Percentiles rank a stretch among this genome's conserved stretches.
These are phyloP conservation scores for Nycticryphes semicollaris DNA, from an alignment of 2,113 vertebrate species.

Conservation along the genomic window DNA sequence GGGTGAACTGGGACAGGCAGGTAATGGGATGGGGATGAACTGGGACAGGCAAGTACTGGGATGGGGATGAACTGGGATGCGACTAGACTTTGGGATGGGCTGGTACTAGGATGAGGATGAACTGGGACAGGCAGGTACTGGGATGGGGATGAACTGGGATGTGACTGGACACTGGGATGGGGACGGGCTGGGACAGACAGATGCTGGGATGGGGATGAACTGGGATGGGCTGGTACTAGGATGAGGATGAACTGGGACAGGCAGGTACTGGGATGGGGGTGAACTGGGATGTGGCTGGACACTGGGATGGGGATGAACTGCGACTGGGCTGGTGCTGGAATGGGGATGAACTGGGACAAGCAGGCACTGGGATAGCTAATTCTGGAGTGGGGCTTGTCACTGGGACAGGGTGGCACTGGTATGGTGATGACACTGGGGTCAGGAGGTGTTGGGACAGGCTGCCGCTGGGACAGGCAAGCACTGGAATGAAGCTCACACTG, in stretches of 20 bases:
- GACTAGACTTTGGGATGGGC: no score
- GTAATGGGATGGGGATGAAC: neutral
- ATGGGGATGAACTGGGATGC: neutral
- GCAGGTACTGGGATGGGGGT: neutral
- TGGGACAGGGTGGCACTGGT: no score
- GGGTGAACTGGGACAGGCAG: neutral
- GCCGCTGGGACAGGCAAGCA: neutral
- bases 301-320: neutral
- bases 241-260: neutral
- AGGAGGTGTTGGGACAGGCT: neutral
- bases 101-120: neutral
- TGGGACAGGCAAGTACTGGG: neutral
- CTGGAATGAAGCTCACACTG: neutral
- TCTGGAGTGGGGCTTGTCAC: no score
- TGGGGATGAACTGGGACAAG: neutral
- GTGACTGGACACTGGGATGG: neutral
- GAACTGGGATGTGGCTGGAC: neutral
- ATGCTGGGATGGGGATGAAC: neutral
- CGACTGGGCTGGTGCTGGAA: no score
- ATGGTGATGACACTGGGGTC: no score
- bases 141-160: neutral
- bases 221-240: neutral
- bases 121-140: neutral
- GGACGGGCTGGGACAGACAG: neutral
- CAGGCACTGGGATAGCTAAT: neutral